Evolutionary conservation across 2,888 invertebrate species (phyloP).

Genomic region (Drosophila mercatorum): DNA sequence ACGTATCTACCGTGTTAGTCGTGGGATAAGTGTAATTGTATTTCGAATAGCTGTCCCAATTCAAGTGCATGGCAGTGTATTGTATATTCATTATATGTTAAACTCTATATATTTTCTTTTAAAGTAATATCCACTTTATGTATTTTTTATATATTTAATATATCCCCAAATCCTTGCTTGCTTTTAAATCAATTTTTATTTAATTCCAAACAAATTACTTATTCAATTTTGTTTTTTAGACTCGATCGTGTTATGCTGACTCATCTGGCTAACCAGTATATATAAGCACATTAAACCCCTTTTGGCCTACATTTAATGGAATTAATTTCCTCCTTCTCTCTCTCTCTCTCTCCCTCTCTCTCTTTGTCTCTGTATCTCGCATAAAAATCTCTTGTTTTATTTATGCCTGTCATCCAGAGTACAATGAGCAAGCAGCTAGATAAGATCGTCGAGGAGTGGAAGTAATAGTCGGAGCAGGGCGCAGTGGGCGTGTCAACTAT

Average conservation of each 20-base stretch:
- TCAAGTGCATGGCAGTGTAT: too few species aligned
- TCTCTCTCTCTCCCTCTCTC: neutral
- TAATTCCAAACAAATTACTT: neutral
- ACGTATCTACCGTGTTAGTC: too few species aligned
- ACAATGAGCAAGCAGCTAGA: slow-evolving; percentile 29
- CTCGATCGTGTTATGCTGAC: slow-evolving; percentile 14
- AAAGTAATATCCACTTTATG: too few species aligned
- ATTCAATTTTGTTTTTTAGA: slow-evolving; percentile 19
- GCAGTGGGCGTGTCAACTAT: slow-evolving; percentile 3
- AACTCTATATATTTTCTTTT: too few species aligned
- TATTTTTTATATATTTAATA: too few species aligned
- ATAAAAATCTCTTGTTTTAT: slow-evolving; percentile 21
- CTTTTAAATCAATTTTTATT: too few species aligned
- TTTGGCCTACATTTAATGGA: slow-evolving; percentile 31
- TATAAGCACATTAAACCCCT: slow-evolving; percentile 1
- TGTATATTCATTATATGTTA: too few species aligned
- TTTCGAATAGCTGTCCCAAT: too few species aligned
- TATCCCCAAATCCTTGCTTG: too few species aligned
- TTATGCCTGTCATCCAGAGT: slow-evolving; percentile 51
- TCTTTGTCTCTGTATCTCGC: neutral
- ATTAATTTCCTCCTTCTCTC: slow-evolving; percentile 31
- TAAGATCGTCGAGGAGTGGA: slow-evolving; percentile 43
- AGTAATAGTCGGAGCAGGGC: neutral
- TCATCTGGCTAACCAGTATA: slow-evolving; percentile 17
- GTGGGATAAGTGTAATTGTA: too few species aligned